These are phyloP conservation scores for Trachurus trachurus DNA, from an alignment of 2,797 vertebrate species.

Conservation along the genomic window DNA sequence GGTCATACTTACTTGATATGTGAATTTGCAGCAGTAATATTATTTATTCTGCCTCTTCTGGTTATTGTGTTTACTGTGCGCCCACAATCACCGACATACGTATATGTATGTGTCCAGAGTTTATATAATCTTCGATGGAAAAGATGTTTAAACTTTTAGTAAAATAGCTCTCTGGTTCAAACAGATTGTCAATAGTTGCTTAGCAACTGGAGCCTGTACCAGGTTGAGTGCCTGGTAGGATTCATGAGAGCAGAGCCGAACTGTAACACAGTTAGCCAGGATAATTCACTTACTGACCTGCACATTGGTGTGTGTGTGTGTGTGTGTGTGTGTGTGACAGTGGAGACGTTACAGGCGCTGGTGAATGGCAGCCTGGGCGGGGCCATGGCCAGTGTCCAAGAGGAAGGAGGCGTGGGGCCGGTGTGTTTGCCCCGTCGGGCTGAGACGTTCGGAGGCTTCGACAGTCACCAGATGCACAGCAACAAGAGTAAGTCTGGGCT, in stretches of 20 bases:
- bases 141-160: conserved; percentile 59
- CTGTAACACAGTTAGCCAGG: conserved; percentile 74
- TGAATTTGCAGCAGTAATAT: conserved; percentile 49
- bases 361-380: conserved; percentile 91
- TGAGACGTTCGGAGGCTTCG: conserved; percentile 97
- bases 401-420: conserved; percentile 83
- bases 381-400: conserved; percentile 79
- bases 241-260: conserved; percentile 70
- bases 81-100: conserved; percentile 26
- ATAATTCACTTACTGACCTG: conserved; percentile 79
- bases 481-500: conserved; percentile 88
- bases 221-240: conserved; percentile 67
- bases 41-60: conserved; percentile 43
- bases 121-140: conserved; percentile 36
- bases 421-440: conserved; percentile 93
- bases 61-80: conserved; percentile 35
- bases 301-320: conserved; percentile 51
- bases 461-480: conserved; percentile 95
- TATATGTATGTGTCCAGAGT: conserved; percentile 18
- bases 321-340: conserved; percentile 80
- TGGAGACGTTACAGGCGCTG: conserved; percentile 93
- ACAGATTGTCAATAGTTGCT: conserved; percentile 76
- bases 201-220: conserved; percentile 69
- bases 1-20: conserved; percentile 55
- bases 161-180: conserved; percentile 49